Percentiles rank a stretch among this genome's conserved stretches.
Evolutionary conservation across 2,888 invertebrate genomes (phyloP).

Genomic region (Pseudococcus viburni): DNA sequence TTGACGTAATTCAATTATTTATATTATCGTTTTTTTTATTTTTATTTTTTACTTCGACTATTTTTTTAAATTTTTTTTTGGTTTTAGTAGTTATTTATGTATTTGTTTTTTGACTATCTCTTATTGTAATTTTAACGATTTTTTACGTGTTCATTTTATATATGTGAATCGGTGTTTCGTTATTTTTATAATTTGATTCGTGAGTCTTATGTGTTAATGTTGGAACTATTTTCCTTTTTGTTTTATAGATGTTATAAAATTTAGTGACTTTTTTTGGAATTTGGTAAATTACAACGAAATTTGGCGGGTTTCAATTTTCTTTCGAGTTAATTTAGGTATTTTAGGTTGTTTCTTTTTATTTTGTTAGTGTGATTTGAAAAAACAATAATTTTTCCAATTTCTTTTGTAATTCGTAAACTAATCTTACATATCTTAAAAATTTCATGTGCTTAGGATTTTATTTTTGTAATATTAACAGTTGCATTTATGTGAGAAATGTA

Average conservation of each 20-base stretch:
- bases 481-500: not conserved
- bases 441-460: not conserved
- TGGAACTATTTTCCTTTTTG: constrained; percentile 13
- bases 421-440: not conserved
- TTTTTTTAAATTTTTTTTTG: constrained; percentile 29
- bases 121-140: constrained; percentile 41
- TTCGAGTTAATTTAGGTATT: not conserved
- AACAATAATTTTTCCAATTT: constrained; percentile 48
- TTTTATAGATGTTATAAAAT: constrained; percentile 13
- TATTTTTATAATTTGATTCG: constrained; percentile 53
- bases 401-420: not conserved
- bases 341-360: constrained; percentile 29
- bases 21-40: constrained; percentile 16
- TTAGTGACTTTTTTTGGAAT: constrained; percentile 12
- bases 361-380: constrained; percentile 22
- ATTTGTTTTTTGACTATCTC: constrained; percentile 31
- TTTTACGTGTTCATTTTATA: constrained; percentile 57
- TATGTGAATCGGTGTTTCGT: constrained; percentile 51
- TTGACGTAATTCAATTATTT: constrained; percentile 42
- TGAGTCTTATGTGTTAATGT: constrained; percentile 30
- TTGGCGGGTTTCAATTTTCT: not conserved
- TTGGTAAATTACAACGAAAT: constrained; percentile 10
- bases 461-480: constrained; percentile 2
- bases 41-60: constrained; percentile 27
- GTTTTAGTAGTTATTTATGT: constrained; percentile 23